Evolutionary conservation across 1,140 invertebrate genomes (phyloP).

Genomic region (Pseudachorutes palmiensis): DNA sequence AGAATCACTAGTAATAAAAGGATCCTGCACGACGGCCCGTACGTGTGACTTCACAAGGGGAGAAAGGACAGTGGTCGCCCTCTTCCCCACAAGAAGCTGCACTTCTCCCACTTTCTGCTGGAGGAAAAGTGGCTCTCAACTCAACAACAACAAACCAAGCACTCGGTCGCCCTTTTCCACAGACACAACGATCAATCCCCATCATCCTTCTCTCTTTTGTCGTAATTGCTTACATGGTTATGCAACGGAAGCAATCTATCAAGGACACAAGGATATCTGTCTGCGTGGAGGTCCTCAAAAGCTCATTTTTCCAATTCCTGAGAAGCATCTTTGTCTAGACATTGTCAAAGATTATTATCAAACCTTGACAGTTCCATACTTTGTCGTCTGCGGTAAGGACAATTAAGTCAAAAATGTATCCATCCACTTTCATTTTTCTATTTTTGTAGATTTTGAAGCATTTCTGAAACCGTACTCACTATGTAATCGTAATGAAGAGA

Average conservation of each 20-base stretch:
- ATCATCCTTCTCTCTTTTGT: too few relatives aligned
- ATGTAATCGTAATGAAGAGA: background rate
- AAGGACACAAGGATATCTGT: background rate
- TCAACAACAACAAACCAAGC: too few relatives aligned
- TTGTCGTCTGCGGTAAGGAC: background rate
- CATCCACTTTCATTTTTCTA: background rate
- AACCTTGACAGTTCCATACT: background rate
- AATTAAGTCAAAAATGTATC: background rate
- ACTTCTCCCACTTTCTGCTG: background rate
- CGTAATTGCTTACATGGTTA: background rate
- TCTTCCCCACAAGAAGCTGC: too few relatives aligned
- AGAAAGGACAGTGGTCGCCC: too few relatives aligned
- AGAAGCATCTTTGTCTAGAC: background rate
- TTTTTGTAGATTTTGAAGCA: background rate
- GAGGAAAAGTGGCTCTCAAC: too few relatives aligned
- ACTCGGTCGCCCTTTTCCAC: too few relatives aligned
- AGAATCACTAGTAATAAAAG: too few relatives aligned
- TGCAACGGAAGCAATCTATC: background rate
- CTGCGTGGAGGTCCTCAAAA: background rate
- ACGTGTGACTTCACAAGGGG: too few relatives aligned
- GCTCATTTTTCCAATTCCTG: background rate
- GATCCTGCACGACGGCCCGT: too few relatives aligned
- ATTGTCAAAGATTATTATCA: background rate
- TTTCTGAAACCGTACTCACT: background rate
- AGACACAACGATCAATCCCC: too few relatives aligned